Conservation (phyloP, 53 echinoderm and acorn worm species). For the Echinarachnius parma region DNA sequence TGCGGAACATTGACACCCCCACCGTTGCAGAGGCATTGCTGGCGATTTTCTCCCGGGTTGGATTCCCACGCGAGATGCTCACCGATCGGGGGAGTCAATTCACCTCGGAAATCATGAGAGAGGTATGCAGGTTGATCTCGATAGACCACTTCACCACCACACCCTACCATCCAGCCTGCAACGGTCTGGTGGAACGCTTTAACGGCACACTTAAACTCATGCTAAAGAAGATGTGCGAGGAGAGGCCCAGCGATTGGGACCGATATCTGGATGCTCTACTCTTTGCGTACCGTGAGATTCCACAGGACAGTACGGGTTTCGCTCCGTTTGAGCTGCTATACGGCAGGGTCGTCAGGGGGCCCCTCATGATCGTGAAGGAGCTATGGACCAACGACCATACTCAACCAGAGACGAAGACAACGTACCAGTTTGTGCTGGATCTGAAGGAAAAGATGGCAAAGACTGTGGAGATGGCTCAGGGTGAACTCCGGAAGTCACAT, state of each 20-base stretch:
- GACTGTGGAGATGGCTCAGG: conserved; percentile 39
- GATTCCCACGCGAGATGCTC: conserved; percentile 12
- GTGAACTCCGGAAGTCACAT: conserved; percentile 52
- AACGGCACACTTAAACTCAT: too few relatives aligned
- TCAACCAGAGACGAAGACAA: conserved; percentile 53
- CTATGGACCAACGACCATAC: conserved; percentile 37
- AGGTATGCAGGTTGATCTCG: too few relatives aligned
- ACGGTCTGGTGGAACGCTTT: conserved; percentile 45
- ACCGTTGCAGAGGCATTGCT: conserved; percentile 47
- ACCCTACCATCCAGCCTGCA: conserved; percentile 36
- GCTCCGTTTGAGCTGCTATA: conserved; percentile 65
- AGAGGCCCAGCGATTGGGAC: conserved; percentile 70
- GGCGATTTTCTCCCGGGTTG: conserved; percentile 23
- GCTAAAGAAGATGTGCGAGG: conserved; percentile 42
- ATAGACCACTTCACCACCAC: conserved; percentile 30
- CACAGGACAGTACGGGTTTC: conserved; percentile 55
- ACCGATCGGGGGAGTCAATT: conserved; percentile 43
- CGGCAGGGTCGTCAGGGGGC: conserved; percentile 63
- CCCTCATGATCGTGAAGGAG: conserved; percentile 56
- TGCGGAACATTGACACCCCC: conserved; percentile 27
- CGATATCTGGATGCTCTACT: conserved; percentile 52
- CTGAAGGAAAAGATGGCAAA: conserved; percentile 45
- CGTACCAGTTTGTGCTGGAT: conserved; percentile 64
- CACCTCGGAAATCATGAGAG: too few relatives aligned
- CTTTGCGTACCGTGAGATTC: conserved; percentile 67